Conservation (phyloP, 2,888 invertebrate species). For the Miltochrista miniata region DNA sequence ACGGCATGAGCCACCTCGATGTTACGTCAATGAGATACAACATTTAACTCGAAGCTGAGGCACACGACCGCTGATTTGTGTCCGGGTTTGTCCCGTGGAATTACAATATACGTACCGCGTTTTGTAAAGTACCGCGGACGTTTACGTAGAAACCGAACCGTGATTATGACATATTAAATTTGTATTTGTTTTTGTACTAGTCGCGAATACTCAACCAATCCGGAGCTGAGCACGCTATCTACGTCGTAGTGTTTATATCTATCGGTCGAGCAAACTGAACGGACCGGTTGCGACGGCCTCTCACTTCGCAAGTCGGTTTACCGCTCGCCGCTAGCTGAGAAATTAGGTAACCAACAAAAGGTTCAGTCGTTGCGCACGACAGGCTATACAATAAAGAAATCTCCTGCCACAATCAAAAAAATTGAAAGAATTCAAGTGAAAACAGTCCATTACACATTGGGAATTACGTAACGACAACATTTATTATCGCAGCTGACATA, state of each 20-base stretch:
- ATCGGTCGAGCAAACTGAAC: conserved; percentile 70
- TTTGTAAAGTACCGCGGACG: conserved; percentile 38
- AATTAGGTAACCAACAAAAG: conserved; percentile 82
- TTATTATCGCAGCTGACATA: conserved; percentile 44
- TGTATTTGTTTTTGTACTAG: conserved; percentile 21
- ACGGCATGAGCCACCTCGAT: conserved; percentile 64
- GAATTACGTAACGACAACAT: conserved; percentile 51
- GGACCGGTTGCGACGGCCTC: conserved; percentile 81
- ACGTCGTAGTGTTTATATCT: conserved; percentile 65
- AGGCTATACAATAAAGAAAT: conserved; percentile 66
- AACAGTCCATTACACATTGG: conserved; percentile 48
- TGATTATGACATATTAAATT: conserved; percentile 42
- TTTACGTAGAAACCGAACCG: conserved; percentile 51
- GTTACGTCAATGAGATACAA: conserved; percentile 81
- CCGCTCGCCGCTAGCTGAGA: conserved; percentile 73
- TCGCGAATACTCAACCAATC: conserved; percentile 39
- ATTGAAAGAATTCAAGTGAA: conserved; percentile 39
- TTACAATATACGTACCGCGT: conserved; percentile 41
- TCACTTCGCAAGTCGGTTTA: conserved; percentile 80
- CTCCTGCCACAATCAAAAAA: conserved; percentile 49
- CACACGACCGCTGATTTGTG: conserved; percentile 69
- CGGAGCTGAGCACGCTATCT: conserved; percentile 49
- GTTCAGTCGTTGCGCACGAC: conserved; percentile 66
- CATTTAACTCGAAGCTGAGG: conserved; percentile 74
- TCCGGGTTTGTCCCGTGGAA: conserved; percentile 75